Conservation (phyloP, 2,888 invertebrate species). For the Buathra laborator region DNA sequence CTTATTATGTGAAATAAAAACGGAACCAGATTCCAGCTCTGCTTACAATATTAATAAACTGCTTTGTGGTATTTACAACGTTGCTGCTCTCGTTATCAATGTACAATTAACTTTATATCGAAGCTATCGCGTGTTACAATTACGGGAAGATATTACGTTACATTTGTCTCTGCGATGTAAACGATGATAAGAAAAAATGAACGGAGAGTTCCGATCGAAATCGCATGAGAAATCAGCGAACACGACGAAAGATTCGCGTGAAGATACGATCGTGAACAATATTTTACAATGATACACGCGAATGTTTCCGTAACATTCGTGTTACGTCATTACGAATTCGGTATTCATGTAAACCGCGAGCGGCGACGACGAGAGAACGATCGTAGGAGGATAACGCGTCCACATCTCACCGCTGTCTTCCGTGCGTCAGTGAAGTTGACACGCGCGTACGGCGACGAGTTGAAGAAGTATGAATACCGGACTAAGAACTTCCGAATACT, state of each 20-base stretch:
- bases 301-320: constrained; percentile 16
- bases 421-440: constrained; percentile 90
- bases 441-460: constrained; percentile 96
- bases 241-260: constrained; percentile 6
- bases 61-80: constrained; percentile 51
- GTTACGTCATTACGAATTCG: constrained; percentile 56
- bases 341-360: constrained; percentile 69
- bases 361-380: constrained; percentile 66
- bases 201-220: too few relatives aligned
- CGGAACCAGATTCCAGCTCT: constrained; percentile 41
- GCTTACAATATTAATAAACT: constrained; percentile 43
- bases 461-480: constrained; percentile 96
- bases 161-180: neutral
- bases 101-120: constrained; percentile 42
- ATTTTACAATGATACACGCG: constrained; percentile 23
- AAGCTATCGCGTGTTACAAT: constrained; percentile 23
- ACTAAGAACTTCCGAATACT: constrained; percentile 96
- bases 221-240: neutral
- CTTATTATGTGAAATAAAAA: constrained; percentile 20
- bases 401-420: constrained; percentile 63
- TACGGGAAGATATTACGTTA: constrained; percentile 49
- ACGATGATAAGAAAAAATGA: neutral
- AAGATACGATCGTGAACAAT: constrained; percentile 8
- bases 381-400: constrained; percentile 46
- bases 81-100: constrained; percentile 25